Evolutionary conservation across 2,797 vertebrate species (phyloP), one percentile per base, ranked within the genome.

Genomic region (Epinephelus awoara): DNA sequence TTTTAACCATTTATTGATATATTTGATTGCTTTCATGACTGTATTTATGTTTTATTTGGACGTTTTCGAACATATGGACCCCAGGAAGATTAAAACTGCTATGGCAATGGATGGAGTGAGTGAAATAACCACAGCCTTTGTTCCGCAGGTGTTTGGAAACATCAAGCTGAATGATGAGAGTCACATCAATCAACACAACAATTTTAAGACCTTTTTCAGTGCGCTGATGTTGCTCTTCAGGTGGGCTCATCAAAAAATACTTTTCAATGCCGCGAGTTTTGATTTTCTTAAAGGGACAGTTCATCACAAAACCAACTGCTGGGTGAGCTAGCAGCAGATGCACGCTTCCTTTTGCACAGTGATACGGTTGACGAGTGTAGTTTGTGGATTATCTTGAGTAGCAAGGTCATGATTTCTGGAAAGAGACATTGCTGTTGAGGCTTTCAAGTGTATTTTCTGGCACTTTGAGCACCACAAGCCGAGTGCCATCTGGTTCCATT

Each of bases 131-230:
- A 7, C 18, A 62, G 12, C 15, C 18, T 70, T n/a, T 69, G 86
- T 64, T 67, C 38, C 83, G 55, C 85, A 96, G 98, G 98, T 99
- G 61, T 99, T 99, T 86, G 98, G 98, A 88, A 99, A 99, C 88
- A 99, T 99, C 85, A 97, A 97, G 72, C 92, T 99, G 70, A 98
- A 98, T n/a, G 97, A 99, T 21, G 97, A 99, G 88, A 98, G 97
- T 87, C 98, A 98, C 92, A 99, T 99, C 84, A 99, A 99, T 90
- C 96, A 98, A 54, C 98, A 99, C 96, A 99, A 99, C 95, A 99
- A 99, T 91, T 99, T 99, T 82, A 97, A 98, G 90, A 99, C 96
- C 44, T 99, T 99, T 91, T 96, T 97, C 77, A 96, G 97, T 29
- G 98, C 98, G 0, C 95, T 99, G 52, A 99, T 99, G 98, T 95